Conservation (phyloP, 2,113 vertebrate genomes). For the Apteryx owenii region DNA sequence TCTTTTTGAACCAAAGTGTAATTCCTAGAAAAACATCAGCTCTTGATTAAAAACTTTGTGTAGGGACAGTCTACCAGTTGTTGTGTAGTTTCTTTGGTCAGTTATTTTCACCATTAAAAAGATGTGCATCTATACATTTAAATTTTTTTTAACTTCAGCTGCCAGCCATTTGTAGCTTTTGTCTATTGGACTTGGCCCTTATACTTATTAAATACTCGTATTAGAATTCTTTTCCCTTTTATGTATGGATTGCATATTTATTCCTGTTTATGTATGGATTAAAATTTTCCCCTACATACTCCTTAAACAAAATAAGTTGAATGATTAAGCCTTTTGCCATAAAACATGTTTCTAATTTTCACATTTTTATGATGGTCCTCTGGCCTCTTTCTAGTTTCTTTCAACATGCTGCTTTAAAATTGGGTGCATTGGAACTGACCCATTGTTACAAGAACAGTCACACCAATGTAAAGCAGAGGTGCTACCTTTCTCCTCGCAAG, state of each 20-base stretch:
- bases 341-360: neutral
- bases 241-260: no score
- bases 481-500: neutral
- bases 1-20: neutral
- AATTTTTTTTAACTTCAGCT: neutral
- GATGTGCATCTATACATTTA: no score
- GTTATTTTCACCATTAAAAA: neutral
- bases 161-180: neutral
- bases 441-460: no score
- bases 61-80: neutral
- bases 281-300: neutral
- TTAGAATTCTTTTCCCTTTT: no score
- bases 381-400: neutral
- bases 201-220: no score
- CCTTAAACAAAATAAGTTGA: neutral
- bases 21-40: neutral
- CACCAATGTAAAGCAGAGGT: neutral
- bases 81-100: neutral
- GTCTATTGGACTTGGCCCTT: neutral
- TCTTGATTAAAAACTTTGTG: neutral
- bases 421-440: neutral
- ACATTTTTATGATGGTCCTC: neutral
- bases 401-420: neutral
- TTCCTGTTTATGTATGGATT: neutral
- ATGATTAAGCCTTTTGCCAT: neutral